A percentile compares a stretch with the other conserved stretches of the same genome.
Evolutionary conservation across 2,113 vertebrate genomes (phyloP).

Genomic region (Vidua chalybeata): DNA sequence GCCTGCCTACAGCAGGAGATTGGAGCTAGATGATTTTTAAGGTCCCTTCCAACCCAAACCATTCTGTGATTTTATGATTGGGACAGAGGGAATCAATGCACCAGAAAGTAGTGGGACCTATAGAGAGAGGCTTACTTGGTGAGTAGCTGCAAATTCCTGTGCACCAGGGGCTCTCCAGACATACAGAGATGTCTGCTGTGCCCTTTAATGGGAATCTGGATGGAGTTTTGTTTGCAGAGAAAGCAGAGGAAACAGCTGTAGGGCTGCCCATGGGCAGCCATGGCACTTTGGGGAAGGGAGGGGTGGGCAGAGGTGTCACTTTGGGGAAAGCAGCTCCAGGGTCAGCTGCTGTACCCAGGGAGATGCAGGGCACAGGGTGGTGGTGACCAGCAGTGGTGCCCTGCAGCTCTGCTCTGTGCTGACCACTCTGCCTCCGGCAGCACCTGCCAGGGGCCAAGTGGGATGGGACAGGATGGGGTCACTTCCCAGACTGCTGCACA

Average conservation of each 20-base stretch:
- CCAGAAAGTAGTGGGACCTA: not conserved
- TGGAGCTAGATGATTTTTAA: not conserved
- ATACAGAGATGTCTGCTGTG: accelerated
- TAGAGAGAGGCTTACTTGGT: not conserved
- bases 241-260: not conserved
- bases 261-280: not conserved
- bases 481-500: not conserved
- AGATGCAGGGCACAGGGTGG: accelerated
- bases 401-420: not conserved
- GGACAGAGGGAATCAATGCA: not conserved
- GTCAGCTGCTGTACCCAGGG: not conserved
- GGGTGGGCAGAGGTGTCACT: not conserved
- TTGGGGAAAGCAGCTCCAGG: not conserved
- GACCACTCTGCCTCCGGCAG: not conserved
- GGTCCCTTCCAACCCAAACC: not conserved
- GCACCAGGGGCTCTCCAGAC: not conserved
- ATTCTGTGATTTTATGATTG: not conserved
- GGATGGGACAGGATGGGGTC: not conserved
- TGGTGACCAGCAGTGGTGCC: not conserved
- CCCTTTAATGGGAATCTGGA: not conserved
- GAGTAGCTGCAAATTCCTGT: not conserved
- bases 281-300: not conserved
- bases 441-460: not conserved
- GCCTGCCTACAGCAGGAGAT: not conserved
- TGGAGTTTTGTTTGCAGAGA: not conserved